Conservation (phyloP, 2,888 invertebrate genomes). For the Hirtodrosophila histrioides region DNA sequence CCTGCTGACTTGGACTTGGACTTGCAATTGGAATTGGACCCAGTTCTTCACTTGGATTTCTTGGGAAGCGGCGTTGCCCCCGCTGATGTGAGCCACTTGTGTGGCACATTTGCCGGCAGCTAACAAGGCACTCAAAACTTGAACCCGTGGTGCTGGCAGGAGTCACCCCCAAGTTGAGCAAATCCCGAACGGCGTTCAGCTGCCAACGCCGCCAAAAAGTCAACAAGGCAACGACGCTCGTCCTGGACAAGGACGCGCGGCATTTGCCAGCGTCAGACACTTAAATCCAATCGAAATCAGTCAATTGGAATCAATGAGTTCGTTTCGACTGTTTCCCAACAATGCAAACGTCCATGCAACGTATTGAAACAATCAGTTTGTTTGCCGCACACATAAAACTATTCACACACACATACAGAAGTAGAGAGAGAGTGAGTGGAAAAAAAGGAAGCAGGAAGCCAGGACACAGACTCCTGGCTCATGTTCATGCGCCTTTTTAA, state of each 20-base stretch:
- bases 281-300: constrained; percentile 84
- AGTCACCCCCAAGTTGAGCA: constrained; percentile 70
- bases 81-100: constrained; percentile 84
- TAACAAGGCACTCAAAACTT: constrained; percentile 66
- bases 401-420: constrained; percentile 57
- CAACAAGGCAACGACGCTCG: constrained; percentile 70
- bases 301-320: constrained; percentile 84
- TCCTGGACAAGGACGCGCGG: constrained; percentile 47
- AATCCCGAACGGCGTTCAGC: constrained; percentile 49
- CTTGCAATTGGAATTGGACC: constrained; percentile 18
- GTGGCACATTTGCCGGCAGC: constrained; percentile 72
- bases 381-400: constrained; percentile 70
- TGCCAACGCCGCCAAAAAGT: constrained; percentile 57
- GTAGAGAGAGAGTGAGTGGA: constrained; percentile 4
- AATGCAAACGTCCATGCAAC: constrained; percentile 59
- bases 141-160: constrained; percentile 14
- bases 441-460: constrained; percentile 13
- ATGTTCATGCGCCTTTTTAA: constrained; percentile 78
- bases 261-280: constrained; percentile 80
- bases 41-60: constrained; percentile 42
- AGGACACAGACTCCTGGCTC: constrained; percentile 38
- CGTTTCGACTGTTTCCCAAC: constrained; percentile 82
- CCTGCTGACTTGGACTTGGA: constrained; percentile 24
- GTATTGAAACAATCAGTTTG: constrained; percentile 78
- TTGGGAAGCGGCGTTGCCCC: constrained; percentile 66